phyloP scores from a whole-genome alignment of 1,140 invertebrate species.

The Pogonomyrmex barbatus region DNA sequence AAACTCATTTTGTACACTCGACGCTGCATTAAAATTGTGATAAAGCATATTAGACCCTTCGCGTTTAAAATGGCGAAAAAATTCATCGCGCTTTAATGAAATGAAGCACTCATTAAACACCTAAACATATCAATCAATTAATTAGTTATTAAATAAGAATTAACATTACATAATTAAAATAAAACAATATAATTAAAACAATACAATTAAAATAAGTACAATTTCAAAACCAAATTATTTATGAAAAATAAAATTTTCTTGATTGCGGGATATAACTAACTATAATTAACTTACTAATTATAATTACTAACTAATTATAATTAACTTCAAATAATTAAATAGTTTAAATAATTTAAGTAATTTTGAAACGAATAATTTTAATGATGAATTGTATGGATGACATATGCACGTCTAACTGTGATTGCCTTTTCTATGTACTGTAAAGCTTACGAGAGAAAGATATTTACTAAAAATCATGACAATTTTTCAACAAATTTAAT shows the following conservation, averaged over 20 bases:
- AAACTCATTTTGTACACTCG: conserved; percentile 85
- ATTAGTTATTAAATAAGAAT: neutral
- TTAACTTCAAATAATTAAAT: neutral
- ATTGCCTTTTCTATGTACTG: neutral
- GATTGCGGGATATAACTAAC: neutral
- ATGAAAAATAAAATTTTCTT: conserved; percentile 12
- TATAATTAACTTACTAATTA: neutral
- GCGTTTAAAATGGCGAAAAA: neutral
- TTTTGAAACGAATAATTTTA: neutral
- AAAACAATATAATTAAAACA: neutral
- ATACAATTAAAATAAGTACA: conserved; percentile 21
- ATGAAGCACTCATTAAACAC: conserved; percentile 25
- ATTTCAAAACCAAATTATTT: neutral
- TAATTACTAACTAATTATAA: neutral
- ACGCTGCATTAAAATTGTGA: conserved; percentile 76
- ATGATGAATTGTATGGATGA: neutral
- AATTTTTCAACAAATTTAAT: neutral
- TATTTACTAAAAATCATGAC: neutral
- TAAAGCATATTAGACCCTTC: conserved; percentile 15
- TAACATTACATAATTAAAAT: neutral
- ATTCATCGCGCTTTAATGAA: neutral
- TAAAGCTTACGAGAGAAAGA: neutral
- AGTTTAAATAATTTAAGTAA: conserved; percentile 25
- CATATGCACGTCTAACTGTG: neutral
- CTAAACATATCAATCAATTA: neutral